Evolutionary conservation across 2,797 vertebrate genomes (phyloP), one percentile per base, ranked within the genome.

Genomic region (Arrhamphus sclerolepis): DNA sequence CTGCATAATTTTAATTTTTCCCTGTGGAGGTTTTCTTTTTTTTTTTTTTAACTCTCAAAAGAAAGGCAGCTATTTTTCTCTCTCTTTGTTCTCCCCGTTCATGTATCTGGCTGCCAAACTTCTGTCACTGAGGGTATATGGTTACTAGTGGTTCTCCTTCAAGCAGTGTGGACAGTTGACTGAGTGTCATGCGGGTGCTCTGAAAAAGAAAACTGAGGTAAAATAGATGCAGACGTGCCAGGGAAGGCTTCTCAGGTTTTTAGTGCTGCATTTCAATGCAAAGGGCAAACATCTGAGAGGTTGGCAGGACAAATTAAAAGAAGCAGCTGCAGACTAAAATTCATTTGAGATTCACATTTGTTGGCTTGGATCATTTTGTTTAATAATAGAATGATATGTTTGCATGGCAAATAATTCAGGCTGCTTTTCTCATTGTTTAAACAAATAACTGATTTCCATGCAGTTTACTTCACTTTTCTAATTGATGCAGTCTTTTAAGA

Each of bases 1-100:
- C 78, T 48, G 76, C 56, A 79, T 89, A 86, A 86, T 85, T 83
- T 83, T 80, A 72, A 73, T 61, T 73, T 78, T 46, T 73, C 75
- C 78, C 74, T 50, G 24, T 50, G 66, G 84, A 78, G 66, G 61
- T 77, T 62, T 7, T 3, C 4, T 4, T 4, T 28, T 28, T 28
- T 28, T 29, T 29, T 29, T 29, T 6, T 41, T 67, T 51, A 24
- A 62, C 22, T 64, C 66, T 59, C 18, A 72, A 65, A 47, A 53
- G 63, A 66, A 78, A 7, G 46, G 29, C 39, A 54, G 60, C 10
- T 34, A 34, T 19, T 46, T 79, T 46, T 72, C 48, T 46, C 59
- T 52, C 17, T 55, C 46, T 7, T 42, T 5, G 26, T 57, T 54
- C 47, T 64, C 18, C 29, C 48, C 18, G 57, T 26, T 62, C 60